Evolutionary conservation across 2,797 vertebrate genomes (phyloP).

Genomic region (Netta rufina): DNA sequence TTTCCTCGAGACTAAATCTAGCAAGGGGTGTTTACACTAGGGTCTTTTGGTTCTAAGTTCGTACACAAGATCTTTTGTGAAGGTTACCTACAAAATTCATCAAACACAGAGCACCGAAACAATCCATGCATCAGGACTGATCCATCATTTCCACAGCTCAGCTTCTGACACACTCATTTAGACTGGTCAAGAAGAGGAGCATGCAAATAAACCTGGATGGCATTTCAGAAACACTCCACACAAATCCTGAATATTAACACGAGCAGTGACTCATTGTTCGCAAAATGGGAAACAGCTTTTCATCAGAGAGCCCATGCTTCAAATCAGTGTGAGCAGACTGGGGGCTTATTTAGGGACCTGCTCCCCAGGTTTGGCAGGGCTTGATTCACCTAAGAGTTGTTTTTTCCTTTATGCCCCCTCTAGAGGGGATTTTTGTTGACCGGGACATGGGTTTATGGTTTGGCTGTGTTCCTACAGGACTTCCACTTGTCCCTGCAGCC

Average conservation of each 20-base stretch:
- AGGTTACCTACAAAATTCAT: not conserved
- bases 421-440: not conserved
- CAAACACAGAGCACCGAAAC: not conserved
- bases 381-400: not conserved
- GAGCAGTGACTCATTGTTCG: not conserved
- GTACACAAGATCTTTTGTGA: not conserved
- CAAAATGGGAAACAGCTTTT: not conserved
- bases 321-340: not conserved
- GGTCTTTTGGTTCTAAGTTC: not conserved
- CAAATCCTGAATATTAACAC: not conserved
- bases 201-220: not conserved
- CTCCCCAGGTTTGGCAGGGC: not conserved
- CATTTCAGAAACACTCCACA: not conserved
- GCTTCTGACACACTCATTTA: not conserved
- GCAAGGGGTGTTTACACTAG: not conserved
- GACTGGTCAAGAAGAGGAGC: not conserved
- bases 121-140: not conserved
- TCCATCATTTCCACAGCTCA: not conserved
- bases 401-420: not conserved
- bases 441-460: accelerated
- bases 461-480: not conserved
- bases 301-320: not conserved
- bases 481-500: accelerated
- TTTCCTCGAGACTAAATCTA: not conserved
- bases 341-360: not conserved